These are phyloP conservation scores for Equus przewalskii DNA, from an alignment of 2,113 vertebrate species.

Conservation along the genomic window DNA sequence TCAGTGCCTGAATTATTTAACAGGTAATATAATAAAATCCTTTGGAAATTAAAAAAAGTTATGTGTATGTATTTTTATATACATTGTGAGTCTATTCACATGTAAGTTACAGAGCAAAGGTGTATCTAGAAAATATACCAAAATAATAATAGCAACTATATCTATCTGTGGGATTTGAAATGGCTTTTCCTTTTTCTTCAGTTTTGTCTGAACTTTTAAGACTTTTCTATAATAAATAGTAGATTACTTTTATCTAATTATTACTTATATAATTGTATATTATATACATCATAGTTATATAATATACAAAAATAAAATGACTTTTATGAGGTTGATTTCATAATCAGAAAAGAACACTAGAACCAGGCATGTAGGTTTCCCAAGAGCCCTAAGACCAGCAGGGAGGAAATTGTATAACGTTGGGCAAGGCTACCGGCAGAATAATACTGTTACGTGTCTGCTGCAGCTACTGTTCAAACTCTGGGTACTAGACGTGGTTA, in stretches of 20 bases:
- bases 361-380: neutral
- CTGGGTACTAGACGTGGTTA: neutral
- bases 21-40: neutral
- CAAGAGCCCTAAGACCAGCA: neutral
- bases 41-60: neutral
- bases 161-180: neutral
- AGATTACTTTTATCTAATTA: neutral
- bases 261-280: neutral
- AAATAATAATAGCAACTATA: neutral
- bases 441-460: rapidly evolving
- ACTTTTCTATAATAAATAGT: neutral
- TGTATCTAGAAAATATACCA: neutral
- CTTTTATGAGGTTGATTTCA: neutral
- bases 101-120: neutral
- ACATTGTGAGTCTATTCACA: neutral
- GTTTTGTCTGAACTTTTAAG: neutral
- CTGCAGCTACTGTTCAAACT: neutral
- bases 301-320: neutral
- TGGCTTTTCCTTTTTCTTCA: neutral
- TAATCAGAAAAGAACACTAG: neutral
- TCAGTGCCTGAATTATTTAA: neutral
- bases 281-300: neutral
- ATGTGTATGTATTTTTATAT: neutral
- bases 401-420: neutral
- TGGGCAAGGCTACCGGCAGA: rapidly evolving